Evolutionary conservation across 2,797 vertebrate species (phyloP).

Genomic region (Hozukius guyotensis): DNA sequence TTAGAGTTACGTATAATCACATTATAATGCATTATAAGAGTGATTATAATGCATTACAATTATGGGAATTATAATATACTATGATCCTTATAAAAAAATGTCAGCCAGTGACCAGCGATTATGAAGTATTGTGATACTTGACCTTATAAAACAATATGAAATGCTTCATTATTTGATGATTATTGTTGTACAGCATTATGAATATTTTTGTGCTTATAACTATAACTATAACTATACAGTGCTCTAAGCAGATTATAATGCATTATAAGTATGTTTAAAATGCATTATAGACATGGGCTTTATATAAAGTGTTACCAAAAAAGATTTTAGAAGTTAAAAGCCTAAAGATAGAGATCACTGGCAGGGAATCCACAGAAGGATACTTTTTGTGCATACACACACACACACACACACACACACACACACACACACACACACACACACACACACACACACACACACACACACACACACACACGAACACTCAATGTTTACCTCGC

Average conservation of each 20-base stretch:
- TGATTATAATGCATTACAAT: no score
- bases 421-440: neutral
- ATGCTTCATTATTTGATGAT: no score
- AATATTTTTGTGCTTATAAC: no score
- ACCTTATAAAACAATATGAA: no score
- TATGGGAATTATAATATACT: no score
- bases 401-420: neutral
- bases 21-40: no score
- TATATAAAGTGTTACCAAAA: neutral
- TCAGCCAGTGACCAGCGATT: no score
- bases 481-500: constrained; percentile 26
- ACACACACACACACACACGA: neutral
- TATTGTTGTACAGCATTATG: no score
- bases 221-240: no score
- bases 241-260: neutral
- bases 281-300: neutral
- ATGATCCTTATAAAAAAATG: no score
- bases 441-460: neutral
- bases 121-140: no score
- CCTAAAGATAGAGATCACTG: neutral
- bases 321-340: neutral
- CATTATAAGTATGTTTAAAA: neutral
- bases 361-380: neutral
- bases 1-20: no score
- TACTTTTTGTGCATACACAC: neutral